Evolutionary conservation across 2,797 vertebrate genomes (phyloP).

Genomic region (Melanotaenia maccullochi): DNA sequence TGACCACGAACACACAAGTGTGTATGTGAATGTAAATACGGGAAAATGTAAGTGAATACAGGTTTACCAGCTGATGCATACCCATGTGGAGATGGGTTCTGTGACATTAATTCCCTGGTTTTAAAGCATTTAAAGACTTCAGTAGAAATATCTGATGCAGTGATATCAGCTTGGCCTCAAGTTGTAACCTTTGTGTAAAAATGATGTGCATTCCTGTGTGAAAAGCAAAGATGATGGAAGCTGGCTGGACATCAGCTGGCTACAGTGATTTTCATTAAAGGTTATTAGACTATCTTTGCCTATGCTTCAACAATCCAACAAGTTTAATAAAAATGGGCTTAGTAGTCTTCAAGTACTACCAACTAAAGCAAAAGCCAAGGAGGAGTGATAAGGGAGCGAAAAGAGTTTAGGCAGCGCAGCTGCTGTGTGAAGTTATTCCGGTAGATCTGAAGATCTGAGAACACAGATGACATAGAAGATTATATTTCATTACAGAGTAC

Average conservation of each 20-base stretch:
- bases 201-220: not conserved
- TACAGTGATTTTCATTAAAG: too few species aligned
- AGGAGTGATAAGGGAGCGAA: not conserved
- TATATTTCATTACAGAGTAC: too few species aligned
- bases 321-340: not conserved
- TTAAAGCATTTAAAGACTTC: not conserved
- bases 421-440: too few species aligned
- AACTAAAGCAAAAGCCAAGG: not conserved
- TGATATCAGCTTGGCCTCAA: not conserved
- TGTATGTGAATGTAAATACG: not conserved
- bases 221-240: not conserved
- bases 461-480: too few species aligned
- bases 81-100: not conserved
- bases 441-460: too few species aligned
- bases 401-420: not conserved
- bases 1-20: not conserved
- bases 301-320: not conserved
- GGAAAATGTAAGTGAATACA: not conserved
- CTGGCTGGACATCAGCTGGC: not conserved
- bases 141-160: not conserved
- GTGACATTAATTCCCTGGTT: not conserved
- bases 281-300: too few species aligned
- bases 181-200: not conserved
- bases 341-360: not conserved
- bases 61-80: too few species aligned